Evolutionary conservation across 2,888 invertebrate genomes (phyloP), one percentile per base, ranked within the genome.

Genomic region (Gordius sp.): DNA sequence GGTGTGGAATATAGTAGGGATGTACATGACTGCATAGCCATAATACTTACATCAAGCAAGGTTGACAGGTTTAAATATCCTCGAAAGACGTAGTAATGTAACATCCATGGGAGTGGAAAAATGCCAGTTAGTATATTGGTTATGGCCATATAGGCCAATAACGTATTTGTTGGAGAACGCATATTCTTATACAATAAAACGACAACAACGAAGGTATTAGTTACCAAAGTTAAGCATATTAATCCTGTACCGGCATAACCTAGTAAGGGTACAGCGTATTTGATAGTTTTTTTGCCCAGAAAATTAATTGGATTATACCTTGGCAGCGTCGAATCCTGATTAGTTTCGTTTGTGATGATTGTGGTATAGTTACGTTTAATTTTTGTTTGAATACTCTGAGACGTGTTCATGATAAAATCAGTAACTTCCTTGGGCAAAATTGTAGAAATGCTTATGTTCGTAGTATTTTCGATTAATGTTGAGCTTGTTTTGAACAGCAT

Each of bases 111-210:
- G 0, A 84, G 79, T 0, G 85, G 84, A 66, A 84, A 80, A 57
- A 84, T 74, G 65, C 85, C 79, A 0, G 87, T 89, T 68, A 86
- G 78, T 78, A 86, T 81, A 71, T 89, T 87, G 63, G 84, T 83
- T 2, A 89, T 74, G 0, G 89, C 87, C 85, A 89, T 89, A n/a
- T 81, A 82, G 76, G 84, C 79, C 1, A 87, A 75, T 1, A 86
- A 81, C n/a, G 80, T 77, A 70, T 86, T 86, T 2, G 86, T 86
- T 0, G 86, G 84, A 0, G 82, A 82, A 27, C 81, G 69, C 87
- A 89, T 87, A 69, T 86, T 84, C 28, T 80, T 75, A 62, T 83
- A 81, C 59, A 82, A 79, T 28, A 89, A 74, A 0, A 89, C 86
- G 33, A 86, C 76, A 16, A 86, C 84, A 61, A 89, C 83, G 4